Evolutionary conservation across 2,888 invertebrate species (phyloP), one percentile per base, ranked within the genome.

Genomic region (Hydriomena furcata): DNA sequence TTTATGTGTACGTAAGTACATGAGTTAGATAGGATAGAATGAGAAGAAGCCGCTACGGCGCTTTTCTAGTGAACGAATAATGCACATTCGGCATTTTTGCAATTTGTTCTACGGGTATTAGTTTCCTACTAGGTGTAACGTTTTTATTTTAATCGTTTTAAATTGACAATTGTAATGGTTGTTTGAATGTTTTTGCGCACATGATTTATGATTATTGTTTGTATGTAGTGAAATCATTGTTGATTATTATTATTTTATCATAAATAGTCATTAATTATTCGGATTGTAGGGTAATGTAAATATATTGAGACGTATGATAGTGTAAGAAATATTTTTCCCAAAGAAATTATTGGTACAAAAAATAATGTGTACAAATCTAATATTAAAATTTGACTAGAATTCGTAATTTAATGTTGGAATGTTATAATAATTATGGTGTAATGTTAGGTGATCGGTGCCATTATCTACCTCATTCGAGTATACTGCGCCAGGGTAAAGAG

Each of bases 71-170:
- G 59, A 65, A 63, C 58, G n/a, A n/a, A n/a, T 52, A 44, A 46
- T 47, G 58, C 50, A 58, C 61, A 60, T 63, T 66, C 58, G 68
- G 71, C 68, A 69, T 76, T 70, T 68, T 76, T 74, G 90, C 90
- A 90, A 91, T 91, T 84, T 82, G 80, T 84, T 86, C 76, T 91
- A 91, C 91, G 91, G 91, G 91, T 91, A 91, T 91, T 91, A 88
- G 91, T 91, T 91, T 89, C 90, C 90, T 90, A 90, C 71, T 90
- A 90, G 89, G 63, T 79, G 74, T 89, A 89, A 81, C 73, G 71
- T 79, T 77, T 82, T 84, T 86, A 79, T 82, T 85, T 84, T 78
- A 66, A 71, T 80, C 73, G 82, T 84, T 83, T 82, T 68, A 66
- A 71, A 74, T 75, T 67, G 68, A 71, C 63, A 61, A 66, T 69